These are phyloP conservation scores for Dryomyza anilis DNA, from an alignment of 2,888 invertebrate species.

Conservation along the genomic window DNA sequence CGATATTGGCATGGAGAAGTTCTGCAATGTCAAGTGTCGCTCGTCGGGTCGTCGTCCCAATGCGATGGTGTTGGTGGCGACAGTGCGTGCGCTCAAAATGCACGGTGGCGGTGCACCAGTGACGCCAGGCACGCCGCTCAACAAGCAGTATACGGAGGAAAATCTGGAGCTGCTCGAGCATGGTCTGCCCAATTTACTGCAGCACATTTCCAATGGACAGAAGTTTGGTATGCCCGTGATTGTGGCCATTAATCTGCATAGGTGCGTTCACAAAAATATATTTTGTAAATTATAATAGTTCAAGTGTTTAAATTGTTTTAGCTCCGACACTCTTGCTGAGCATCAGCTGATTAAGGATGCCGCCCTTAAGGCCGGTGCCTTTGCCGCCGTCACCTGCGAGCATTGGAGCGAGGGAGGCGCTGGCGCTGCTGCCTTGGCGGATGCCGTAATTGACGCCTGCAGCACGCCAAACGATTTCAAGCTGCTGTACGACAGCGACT, in stretches of 20 bases:
- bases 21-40: slow-evolving; percentile 95
- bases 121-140: slow-evolving; percentile 80
- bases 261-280: slow-evolving; percentile 64
- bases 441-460: slow-evolving; percentile 83
- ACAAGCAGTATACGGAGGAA: slow-evolving; percentile 83
- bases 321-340: slow-evolving; percentile 85
- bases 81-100: slow-evolving; percentile 96
- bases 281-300: background rate
- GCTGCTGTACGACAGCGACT: slow-evolving; percentile 72
- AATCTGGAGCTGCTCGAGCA: slow-evolving; percentile 83
- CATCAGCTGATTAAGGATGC: slow-evolving; percentile 76
- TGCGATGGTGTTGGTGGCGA: slow-evolving; percentile 90
- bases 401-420: slow-evolving; percentile 91
- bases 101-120: slow-evolving; percentile 97
- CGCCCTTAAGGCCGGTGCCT: slow-evolving; percentile 80
- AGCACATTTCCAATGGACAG: slow-evolving; percentile 91
- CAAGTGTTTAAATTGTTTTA: slow-evolving; percentile 54
- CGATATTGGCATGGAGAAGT: slow-evolving; percentile 98
- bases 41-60: slow-evolving; percentile 84
- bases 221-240: slow-evolving; percentile 93
- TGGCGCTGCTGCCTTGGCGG: slow-evolving; percentile 85
- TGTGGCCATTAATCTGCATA: slow-evolving; percentile 88
- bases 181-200: slow-evolving; percentile 87
- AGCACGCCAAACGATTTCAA: slow-evolving; percentile 68
- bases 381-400: slow-evolving; percentile 81